A percentile compares a stretch with the other conserved stretches of the same genome.
Evolutionary conservation across 2,797 vertebrate species (phyloP).

Genomic region (Falco biarmicus): DNA sequence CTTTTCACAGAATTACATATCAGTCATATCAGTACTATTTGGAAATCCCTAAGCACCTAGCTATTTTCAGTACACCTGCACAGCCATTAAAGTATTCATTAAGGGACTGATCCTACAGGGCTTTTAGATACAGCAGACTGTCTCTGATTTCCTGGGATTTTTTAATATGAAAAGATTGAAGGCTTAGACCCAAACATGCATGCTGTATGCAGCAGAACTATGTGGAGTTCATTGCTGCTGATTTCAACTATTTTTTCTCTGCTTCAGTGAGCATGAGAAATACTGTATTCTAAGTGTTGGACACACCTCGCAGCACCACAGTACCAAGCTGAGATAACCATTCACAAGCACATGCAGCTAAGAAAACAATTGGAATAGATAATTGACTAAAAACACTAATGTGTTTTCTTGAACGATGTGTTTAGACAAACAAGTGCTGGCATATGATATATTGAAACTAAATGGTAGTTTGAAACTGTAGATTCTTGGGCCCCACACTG

Average conservation of each 20-base stretch:
- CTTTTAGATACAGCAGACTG: background rate
- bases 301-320: conserved; percentile 40
- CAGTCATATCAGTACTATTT: background rate
- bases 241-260: conserved; percentile 29
- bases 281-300: conserved; percentile 19
- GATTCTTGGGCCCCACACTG: background rate
- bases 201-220: background rate
- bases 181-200: background rate
- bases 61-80: background rate
- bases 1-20: conserved; percentile 20
- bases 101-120: background rate
- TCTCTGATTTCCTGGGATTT: background rate
- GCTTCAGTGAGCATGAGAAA: conserved; percentile 38
- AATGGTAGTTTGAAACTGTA: conserved; percentile 31
- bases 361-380: conserved; percentile 64
- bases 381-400: conserved; percentile 59
- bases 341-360: conserved; percentile 38
- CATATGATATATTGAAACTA: conserved; percentile 37
- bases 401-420: conserved; percentile 50
- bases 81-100: background rate
- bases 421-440: conserved; percentile 56
- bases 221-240: background rate
- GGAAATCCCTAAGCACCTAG: background rate
- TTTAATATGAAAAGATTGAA: conserved; percentile 1
- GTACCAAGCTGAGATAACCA: conserved; percentile 49